Base-by-base conservation (phyloP, 1,140 invertebrate genomes). In the Drosophila seguyi region DNA sequence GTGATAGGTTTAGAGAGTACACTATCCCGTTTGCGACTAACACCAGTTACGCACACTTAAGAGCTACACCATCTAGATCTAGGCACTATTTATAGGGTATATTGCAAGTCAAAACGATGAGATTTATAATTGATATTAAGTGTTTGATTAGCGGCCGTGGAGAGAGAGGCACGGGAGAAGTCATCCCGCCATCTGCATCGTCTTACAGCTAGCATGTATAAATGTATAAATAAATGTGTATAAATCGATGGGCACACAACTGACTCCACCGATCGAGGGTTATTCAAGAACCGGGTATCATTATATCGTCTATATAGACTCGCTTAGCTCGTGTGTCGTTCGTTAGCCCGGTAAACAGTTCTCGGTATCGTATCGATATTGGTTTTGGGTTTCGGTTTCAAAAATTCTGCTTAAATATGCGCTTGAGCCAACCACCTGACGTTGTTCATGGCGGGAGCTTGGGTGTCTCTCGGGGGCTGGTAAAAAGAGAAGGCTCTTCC, bases 11-110 rank as follows among this genome's bases (percentile, higher is more conserved):
- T 31, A 62, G 34, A 63, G 25, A 62, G 38, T 61, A 56, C 18
- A 55, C 16, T 58, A 44, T 53, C 69, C 81, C 75, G 77, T 72
- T 83, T 91, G 90, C 90, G 90, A 91, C 90, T 91, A 90, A 91
- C 90, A 91, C 90, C 90, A 91, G 74, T 83, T 91, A 91, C 90
- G 81, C 90, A 91, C 90, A 91, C 78, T 90, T 90, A 80, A 65
- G 59, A 77, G 68, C 65, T 72, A 72, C 65, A 77, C 63, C 62
- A 77, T 59, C 16, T 29, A 73, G 25, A 42, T 55, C 55, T 53
- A 80, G 60, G 31, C 66, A 77, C 57, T 60, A 62, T 69, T 34
- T 55, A 25, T 69, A 73, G 61, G 63, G 52, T 34, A 62, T 67
- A 62, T 67, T 63, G 31, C 55, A 62, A 69, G 75, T 77, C 58